These are phyloP conservation scores for Phortica variegata DNA, from an alignment of 1,140 invertebrate species.

Conservation along the genomic window DNA sequence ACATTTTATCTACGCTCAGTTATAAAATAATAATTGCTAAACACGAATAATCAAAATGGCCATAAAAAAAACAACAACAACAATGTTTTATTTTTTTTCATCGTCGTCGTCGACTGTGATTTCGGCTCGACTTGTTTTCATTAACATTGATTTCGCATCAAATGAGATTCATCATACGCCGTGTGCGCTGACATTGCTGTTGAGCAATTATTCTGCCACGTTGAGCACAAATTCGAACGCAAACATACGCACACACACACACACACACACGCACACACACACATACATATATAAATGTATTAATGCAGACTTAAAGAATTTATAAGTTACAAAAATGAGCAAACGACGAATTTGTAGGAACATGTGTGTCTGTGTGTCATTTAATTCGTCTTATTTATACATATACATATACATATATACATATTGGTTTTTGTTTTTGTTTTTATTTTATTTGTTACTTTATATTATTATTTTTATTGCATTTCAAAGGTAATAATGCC, in stretches of 20 bases:
- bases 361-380: conserved; percentile 14
- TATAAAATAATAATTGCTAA: no score
- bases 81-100: neutral
- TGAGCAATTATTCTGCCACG: conserved; percentile 14
- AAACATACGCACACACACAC: conserved; percentile 8
- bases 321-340: conserved; percentile 14
- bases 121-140: neutral
- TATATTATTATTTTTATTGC: conserved; percentile 16
- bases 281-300: conserved; percentile 17
- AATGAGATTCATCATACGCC: conserved; percentile 23
- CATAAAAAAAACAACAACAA: conserved; percentile 3
- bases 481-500: no score
- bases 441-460: conserved; percentile 9
- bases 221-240: no score
- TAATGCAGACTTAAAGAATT: no score
- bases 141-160: conserved; percentile 12
- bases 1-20: no score
- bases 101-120: neutral
- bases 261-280: conserved; percentile 8
- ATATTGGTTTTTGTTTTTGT: conserved; percentile 7
- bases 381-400: conserved; percentile 27
- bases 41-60: no score
- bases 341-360: neutral
- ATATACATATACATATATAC: conserved; percentile 4
- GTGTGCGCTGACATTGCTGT: conserved; percentile 30